Evolutionary conservation across 2,888 invertebrate species (phyloP), one percentile per base, ranked within the genome.

Genomic region (Diarsia dahlii): DNA sequence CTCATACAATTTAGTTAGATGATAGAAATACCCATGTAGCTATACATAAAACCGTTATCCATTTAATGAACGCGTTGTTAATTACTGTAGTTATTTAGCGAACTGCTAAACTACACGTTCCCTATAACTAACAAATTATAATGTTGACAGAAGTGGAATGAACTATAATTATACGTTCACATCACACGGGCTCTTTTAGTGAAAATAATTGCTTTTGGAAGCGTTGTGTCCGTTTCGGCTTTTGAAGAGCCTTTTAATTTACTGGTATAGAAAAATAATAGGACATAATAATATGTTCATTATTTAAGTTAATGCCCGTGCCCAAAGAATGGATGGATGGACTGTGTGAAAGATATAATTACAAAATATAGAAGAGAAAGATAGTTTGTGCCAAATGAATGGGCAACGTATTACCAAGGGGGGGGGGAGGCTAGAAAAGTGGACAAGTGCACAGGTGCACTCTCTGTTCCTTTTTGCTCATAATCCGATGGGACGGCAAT

Each of bases 151-250:
- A 66, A 70, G 63, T 72, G 23, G 64, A 63, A 54, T 76, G 71
- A 58, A 56, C 64, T 64, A 54, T 72, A 81, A 81, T 85, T 86
- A 79, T 71, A 79, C 58, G 70, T 76, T 64, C 28, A 62, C 68
- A 74, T 80, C 79, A 80, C 65, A 68, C 65, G 63, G 72, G 65
- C 72, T 75, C 70, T 84, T 77, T 71, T 79, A 39, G 69, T 80
- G 6, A 67, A 46, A 58, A 39, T 72, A 80, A 84, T 82, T 82
- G 70, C 84, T 84, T 78, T 67, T 50, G n/a, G n/a, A 34, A 20
- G 13, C 20, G n/a, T 63, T 1, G 48, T 65, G 60, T 56, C 67
- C 54, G 28, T 68, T 73, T 72, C 20, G 20, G 54, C 50, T 34
- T 68, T 73, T 60, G 34, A 62, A 78, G 34, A 34, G 4, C 18